phyloP scores from a whole-genome alignment of 2,888 invertebrate species.

The Limnephilus lunatus region DNA sequence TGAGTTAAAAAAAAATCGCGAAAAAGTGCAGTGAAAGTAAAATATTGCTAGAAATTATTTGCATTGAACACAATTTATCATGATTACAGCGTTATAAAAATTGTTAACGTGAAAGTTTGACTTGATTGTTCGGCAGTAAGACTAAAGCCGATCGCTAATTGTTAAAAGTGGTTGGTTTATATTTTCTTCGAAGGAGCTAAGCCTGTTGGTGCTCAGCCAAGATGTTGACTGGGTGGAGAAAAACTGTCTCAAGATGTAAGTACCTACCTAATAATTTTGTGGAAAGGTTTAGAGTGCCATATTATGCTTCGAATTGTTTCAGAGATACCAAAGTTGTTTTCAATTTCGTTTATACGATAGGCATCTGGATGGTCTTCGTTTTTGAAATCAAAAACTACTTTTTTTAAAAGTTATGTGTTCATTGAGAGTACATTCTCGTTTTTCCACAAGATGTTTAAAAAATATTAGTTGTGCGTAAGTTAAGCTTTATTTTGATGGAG shows the following conservation, averaged over 20 bases:
- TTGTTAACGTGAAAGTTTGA: conserved; percentile 1
- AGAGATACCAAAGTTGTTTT: background rate
- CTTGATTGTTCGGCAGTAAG: background rate
- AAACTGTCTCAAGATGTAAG: conserved; percentile 74
- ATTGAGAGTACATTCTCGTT: no score
- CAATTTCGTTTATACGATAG: no score
- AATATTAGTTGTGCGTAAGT: no score
- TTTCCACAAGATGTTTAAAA: no score
- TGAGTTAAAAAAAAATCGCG: background rate
- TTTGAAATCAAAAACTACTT: no score
- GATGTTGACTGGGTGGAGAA: conserved; percentile 75
- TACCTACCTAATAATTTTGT: conserved; percentile 64
- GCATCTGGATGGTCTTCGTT: no score
- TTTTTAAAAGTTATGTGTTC: no score
- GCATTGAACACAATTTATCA: conserved; percentile 13
- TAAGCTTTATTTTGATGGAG: no score
- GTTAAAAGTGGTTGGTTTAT: conserved; percentile 5
- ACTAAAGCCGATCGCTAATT: conserved; percentile 3
- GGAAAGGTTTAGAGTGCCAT: background rate
- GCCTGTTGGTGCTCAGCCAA: conserved; percentile 60
- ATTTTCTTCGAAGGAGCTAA: background rate
- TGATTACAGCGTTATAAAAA: conserved; percentile 6
- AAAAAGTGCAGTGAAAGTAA: conserved; percentile 17
- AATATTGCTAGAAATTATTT: background rate
- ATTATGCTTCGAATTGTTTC: background rate